Evolutionary conservation across 1,140 invertebrate genomes (phyloP), one percentile per base, ranked within the genome.

Genomic region (Drosophila sp.): DNA sequence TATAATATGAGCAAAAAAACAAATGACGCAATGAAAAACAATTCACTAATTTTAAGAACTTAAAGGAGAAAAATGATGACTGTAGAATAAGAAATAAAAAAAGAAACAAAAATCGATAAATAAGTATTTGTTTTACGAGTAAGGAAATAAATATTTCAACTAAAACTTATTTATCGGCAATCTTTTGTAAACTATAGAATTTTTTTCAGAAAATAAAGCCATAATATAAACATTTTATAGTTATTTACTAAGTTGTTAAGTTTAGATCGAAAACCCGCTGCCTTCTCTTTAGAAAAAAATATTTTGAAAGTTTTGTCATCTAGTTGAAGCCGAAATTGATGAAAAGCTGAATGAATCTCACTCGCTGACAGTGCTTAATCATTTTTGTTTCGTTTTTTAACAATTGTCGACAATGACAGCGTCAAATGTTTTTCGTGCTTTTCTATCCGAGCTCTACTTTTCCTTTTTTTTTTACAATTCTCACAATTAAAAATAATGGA

Each of bases 321-420:
- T 35, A 35, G 33, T 35, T 8, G 2, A 35, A 35, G 5, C 10
- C 35, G 35, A 10, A 38, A 38, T 38, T 38, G 8, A 11, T 38
- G 3, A 38, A 10, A 38, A 38, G 17, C 10, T 41, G 10, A 61
- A 11, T 35, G 17, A 41, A 7, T 29, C 11, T 47, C 58, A 41
- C 58, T 60, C 17, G 4, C 38, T n/a, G 7, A 41, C 60, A 67
- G 60, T 70, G 71, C 76, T 72, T 69, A 81, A 82, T 82, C 62
- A 79, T 69, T 73, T 86, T 69, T 74, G 41, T 38, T 57, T 60
- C 8, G 17, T 29, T 60, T 38, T 80, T 70, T 40, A 74, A 77
- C 79, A 87, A 89, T 89, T 89, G 79, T 69, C 80, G 79, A 77
- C 84, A 86, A 86, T 86, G 83, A 87, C 83, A 71, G 83, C 69